Evolutionary conservation across 2,888 invertebrate genomes (phyloP).

Genomic region (Euzetes globulus): DNA sequence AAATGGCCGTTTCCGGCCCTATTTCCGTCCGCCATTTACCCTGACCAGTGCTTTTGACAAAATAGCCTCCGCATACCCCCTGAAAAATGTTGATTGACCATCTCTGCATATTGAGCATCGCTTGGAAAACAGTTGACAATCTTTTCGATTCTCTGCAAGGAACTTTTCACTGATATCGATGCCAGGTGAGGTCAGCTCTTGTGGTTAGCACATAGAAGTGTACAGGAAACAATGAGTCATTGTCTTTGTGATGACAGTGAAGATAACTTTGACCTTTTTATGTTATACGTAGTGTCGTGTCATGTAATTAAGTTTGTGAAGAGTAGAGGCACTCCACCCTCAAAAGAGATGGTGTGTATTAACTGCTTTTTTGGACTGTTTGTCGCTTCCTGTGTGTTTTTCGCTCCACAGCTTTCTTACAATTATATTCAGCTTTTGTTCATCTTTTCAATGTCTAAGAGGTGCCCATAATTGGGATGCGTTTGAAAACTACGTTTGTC

Average conservation of each 20-base stretch:
- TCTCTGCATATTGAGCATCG: too few relatives aligned
- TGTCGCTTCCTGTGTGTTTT: slow-evolving; percentile 18
- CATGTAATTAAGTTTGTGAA: slow-evolving; percentile 1
- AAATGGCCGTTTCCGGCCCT: too few relatives aligned
- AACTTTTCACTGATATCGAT: too few relatives aligned
- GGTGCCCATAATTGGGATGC: slow-evolving; percentile 13
- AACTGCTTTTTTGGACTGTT: background rate
- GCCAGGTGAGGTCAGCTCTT: background rate
- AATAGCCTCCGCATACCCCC: too few relatives aligned
- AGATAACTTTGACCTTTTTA: background rate
- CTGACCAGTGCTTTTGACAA: too few relatives aligned
- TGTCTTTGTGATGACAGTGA: background rate
- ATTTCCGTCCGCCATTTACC: too few relatives aligned
- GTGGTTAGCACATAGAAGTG: background rate
- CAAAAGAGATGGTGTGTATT: background rate
- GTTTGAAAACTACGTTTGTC: background rate
- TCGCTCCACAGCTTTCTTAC: slow-evolving; percentile 24
- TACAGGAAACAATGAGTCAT: background rate
- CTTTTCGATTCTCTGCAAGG: too few relatives aligned
- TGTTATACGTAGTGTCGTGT: background rate
- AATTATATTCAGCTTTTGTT: slow-evolving; percentile 8
- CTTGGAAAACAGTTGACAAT: too few relatives aligned
- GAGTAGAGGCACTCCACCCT: slow-evolving; percentile 12
- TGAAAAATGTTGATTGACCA: too few relatives aligned
- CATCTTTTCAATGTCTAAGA: slow-evolving; percentile 2